Evolutionary conservation across 2,113 vertebrate genomes (phyloP).

Genomic region (Girardinichthys multiradiatus): DNA sequence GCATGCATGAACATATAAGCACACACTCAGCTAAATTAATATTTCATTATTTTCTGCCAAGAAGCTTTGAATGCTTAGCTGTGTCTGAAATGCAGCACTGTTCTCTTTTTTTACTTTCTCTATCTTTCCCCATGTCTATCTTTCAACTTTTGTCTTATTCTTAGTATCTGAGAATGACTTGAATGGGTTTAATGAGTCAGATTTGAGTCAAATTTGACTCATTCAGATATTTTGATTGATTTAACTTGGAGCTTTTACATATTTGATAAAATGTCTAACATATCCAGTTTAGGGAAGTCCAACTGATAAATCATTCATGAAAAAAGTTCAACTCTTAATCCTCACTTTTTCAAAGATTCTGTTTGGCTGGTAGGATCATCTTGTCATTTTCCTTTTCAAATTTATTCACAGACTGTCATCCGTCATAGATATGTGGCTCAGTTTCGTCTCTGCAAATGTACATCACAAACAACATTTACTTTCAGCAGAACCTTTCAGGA

Average conservation of each 20-base stretch:
- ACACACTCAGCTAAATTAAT: slow-evolving; percentile 39
- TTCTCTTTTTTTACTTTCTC: slow-evolving; percentile 11
- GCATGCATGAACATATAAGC: background rate
- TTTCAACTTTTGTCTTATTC: background rate
- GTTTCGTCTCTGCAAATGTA: slow-evolving; percentile 3
- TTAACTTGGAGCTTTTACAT: background rate
- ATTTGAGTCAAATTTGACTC: background rate
- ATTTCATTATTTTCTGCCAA: slow-evolving; percentile 58
- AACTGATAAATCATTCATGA: background rate
- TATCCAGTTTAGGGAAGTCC: background rate
- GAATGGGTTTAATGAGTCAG: background rate
- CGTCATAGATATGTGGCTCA: background rate
- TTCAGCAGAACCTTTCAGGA: slow-evolving; percentile 6
- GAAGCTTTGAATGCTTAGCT: slow-evolving; percentile 49
- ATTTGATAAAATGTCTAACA: background rate
- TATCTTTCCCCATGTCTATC: slow-evolving; percentile 6
- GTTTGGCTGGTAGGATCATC: background rate
- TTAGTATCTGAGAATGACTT: no score
- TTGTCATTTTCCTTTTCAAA: background rate
- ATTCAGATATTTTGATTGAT: background rate
- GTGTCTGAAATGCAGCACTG: slow-evolving; percentile 40
- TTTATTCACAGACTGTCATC: background rate
- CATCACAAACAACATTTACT: slow-evolving; percentile 11
- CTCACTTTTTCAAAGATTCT: background rate
- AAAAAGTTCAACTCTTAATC: background rate